These are phyloP conservation scores for Buphagus erythrorhynchus DNA, from an alignment of 2,797 vertebrate genomes.

Conservation along the genomic window DNA sequence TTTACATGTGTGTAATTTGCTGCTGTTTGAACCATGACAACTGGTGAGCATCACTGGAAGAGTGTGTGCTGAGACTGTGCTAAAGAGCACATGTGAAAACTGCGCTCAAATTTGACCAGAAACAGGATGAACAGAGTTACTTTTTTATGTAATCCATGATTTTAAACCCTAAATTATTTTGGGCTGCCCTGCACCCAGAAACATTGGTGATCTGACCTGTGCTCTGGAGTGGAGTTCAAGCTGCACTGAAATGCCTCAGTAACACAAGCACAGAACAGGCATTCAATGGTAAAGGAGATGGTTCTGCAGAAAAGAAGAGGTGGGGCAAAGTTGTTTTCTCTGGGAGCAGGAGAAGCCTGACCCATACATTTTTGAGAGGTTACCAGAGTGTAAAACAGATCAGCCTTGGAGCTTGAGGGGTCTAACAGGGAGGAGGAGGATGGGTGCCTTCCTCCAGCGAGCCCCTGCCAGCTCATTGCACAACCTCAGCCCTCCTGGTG, in stretches of 20 bases:
- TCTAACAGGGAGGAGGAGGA: neutral
- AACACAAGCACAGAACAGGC: neutral
- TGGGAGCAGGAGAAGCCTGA: neutral
- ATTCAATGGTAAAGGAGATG: neutral
- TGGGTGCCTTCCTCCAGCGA: neutral
- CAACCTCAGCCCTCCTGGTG: neutral
- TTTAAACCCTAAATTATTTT: neutral
- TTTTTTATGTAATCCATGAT: neutral
- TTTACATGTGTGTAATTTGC: neutral
- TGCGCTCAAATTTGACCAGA: neutral
- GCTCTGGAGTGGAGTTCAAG: neutral
- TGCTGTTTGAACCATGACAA: neutral
- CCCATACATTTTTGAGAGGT: neutral
- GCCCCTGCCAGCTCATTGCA: neutral
- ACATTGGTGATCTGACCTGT: accelerated
- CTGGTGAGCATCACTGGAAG: neutral
- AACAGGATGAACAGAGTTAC: neutral
- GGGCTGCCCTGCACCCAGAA: neutral
- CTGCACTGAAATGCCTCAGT: neutral
- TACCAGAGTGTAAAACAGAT: neutral
- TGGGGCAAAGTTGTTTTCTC: neutral
- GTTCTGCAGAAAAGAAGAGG: neutral
- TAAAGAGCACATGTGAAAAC: neutral
- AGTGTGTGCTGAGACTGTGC: neutral
- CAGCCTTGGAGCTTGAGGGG: neutral